A percentile compares a stretch with the other conserved stretches of the same genome.
Conservation (phyloP, 2,797 vertebrate genomes). For the Cryptoblepharus egeriae region DNA sequence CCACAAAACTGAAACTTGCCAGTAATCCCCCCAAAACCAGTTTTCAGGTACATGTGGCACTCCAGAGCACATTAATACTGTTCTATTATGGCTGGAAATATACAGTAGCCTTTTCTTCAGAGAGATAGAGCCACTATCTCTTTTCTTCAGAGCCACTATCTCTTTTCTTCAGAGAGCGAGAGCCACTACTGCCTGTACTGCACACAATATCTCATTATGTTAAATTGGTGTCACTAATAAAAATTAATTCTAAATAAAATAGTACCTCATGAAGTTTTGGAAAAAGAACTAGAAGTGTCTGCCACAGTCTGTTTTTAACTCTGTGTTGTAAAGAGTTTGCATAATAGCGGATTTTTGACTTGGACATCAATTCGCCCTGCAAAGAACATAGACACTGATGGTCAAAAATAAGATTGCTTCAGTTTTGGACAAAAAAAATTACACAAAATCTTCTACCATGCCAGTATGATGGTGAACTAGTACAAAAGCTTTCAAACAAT, state of each 20-base stretch:
- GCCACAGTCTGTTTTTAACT: constrained; percentile 92
- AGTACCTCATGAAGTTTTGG: constrained; percentile 87
- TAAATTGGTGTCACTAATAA: too few species aligned
- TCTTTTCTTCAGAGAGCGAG: too few species aligned
- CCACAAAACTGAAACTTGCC: too few species aligned
- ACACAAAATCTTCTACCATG: not conserved
- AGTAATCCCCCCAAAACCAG: too few species aligned
- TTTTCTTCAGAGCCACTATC: too few species aligned
- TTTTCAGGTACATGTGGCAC: too few species aligned
- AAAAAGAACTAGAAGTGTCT: constrained; percentile 88
- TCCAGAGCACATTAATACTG: too few species aligned
- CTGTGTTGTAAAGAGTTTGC: constrained; percentile 93
- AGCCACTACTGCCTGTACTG: too few species aligned
- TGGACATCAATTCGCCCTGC: constrained; percentile 87
- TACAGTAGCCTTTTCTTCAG: too few species aligned
- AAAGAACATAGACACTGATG: constrained; percentile 20
- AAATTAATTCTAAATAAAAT: not conserved
- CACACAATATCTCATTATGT: too few species aligned
- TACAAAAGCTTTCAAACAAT: not conserved
- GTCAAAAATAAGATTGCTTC: not conserved
- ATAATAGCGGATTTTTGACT: constrained; percentile 87
- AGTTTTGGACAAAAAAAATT: not conserved
- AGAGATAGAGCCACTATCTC: too few species aligned
- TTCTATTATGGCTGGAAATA: too few species aligned
- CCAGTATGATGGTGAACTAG: not conserved